phyloP scores from a whole-genome alignment of 1,140 invertebrate genomes.

The Neodiprion virginianus region DNA sequence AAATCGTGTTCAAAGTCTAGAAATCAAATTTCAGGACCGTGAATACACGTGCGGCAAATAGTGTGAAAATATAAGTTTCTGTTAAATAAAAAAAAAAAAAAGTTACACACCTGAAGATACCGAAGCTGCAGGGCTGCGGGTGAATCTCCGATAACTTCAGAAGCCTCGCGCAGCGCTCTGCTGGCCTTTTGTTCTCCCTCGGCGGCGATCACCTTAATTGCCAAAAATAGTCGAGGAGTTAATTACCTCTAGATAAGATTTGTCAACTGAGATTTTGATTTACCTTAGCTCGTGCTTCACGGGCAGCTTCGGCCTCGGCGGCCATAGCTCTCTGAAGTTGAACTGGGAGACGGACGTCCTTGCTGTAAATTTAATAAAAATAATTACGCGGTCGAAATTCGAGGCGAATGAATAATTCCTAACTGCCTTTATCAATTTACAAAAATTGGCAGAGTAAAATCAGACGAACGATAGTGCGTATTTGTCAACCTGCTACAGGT shows the following conservation, averaged over 20 bases:
- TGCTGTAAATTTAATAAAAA: slow-evolving; percentile 66
- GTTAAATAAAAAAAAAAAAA: slow-evolving; percentile 3
- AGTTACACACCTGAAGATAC: slow-evolving; percentile 53
- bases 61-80: slow-evolving; percentile 16
- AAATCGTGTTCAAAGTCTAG: slow-evolving; percentile 92
- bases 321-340: slow-evolving; percentile 92
- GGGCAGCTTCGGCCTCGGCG: slow-evolving; percentile 87
- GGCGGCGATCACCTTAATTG: slow-evolving; percentile 78
- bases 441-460: no score
- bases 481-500: no score
- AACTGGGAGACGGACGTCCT: slow-evolving; percentile 89
- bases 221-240: slow-evolving; percentile 16
- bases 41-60: no score
- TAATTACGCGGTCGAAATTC: not conserved
- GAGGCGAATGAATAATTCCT: not conserved
- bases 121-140: slow-evolving; percentile 88
- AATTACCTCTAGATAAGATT: not conserved
- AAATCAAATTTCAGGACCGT: slow-evolving; percentile 13
- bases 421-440: not conserved
- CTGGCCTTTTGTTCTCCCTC: slow-evolving; percentile 91
- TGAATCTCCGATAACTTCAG: slow-evolving; percentile 89
- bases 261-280: slow-evolving; percentile 60
- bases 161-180: slow-evolving; percentile 87
- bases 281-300: slow-evolving; percentile 79
- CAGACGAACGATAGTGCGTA: no score